These are phyloP conservation scores for Netelia inedita DNA, from an alignment of 2,888 invertebrate species.

Conservation along the genomic window DNA sequence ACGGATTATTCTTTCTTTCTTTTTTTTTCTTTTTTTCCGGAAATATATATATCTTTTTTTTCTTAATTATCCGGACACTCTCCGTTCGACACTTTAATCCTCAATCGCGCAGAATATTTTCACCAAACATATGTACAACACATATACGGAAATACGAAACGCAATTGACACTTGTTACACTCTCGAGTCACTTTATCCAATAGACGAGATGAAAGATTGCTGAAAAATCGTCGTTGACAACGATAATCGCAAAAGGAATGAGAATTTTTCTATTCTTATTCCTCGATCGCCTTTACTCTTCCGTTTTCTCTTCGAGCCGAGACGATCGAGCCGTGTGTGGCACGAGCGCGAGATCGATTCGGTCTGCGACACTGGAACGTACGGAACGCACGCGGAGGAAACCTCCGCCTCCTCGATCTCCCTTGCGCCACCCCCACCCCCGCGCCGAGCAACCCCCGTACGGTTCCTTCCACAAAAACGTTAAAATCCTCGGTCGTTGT, in stretches of 20 bases:
- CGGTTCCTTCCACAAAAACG: conserved; percentile 43
- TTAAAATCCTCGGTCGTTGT: conserved; percentile 68
- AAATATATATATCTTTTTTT: conserved; percentile 15
- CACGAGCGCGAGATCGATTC: conserved; percentile 22
- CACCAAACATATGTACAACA: conserved; percentile 33
- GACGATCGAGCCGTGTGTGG: background rate
- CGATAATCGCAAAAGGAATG: background rate
- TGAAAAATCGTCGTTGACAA: conserved; percentile 22
- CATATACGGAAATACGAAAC: conserved; percentile 40
- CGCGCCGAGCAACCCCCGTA: conserved; percentile 28
- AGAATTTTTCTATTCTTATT: background rate
- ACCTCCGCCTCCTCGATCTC: conserved; percentile 5
- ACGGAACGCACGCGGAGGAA: background rate
- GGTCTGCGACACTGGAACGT: conserved; percentile 12
- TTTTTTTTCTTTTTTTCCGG: conserved; percentile 17
- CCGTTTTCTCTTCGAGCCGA: background rate
- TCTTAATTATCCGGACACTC: conserved; percentile 12
- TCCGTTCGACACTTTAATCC: conserved; percentile 45
- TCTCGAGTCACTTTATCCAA: conserved; percentile 67
- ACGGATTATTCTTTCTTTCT: background rate
- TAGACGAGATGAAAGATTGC: conserved; percentile 17
- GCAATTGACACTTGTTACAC: conserved; percentile 40
- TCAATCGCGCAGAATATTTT: conserved; percentile 35
- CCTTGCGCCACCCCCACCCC: conserved; percentile 42
- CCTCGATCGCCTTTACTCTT: background rate